phyloP scores from a whole-genome alignment of 1,140 invertebrate species.

The Micrasema minimum region DNA sequence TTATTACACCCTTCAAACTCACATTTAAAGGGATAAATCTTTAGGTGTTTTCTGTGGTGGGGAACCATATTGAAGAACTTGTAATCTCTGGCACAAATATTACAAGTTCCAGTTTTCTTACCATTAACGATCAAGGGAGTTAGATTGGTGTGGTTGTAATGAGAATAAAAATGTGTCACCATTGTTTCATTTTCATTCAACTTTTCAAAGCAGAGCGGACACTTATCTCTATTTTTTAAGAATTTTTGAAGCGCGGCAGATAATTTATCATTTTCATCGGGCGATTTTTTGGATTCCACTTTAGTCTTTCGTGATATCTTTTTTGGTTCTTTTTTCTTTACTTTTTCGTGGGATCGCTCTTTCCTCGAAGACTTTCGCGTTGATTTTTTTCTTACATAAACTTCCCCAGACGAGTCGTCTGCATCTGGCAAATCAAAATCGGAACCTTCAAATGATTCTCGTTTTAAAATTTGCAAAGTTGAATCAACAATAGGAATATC shows the following conservation, averaged over 20 bases:
- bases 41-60: slow-evolving; percentile 49
- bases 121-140: slow-evolving; percentile 48
- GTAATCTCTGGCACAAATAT: slow-evolving; percentile 43
- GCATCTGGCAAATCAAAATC: slow-evolving; percentile 17
- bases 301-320: slow-evolving; percentile 28
- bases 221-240: slow-evolving; percentile 46
- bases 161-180: slow-evolving; percentile 53
- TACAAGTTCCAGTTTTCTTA: slow-evolving; percentile 45
- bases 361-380: slow-evolving; percentile 23
- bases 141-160: slow-evolving; percentile 39
- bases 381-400: not conserved
- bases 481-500: slow-evolving; percentile 10
- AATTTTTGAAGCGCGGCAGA: slow-evolving; percentile 44
- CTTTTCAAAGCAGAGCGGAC: slow-evolving; percentile 57
- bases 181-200: slow-evolving; percentile 57
- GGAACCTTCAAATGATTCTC: slow-evolving; percentile 2
- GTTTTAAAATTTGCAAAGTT: slow-evolving; percentile 3
- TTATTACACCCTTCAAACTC: slow-evolving; percentile 44
- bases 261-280: slow-evolving; percentile 42
- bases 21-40: slow-evolving; percentile 51
- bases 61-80: slow-evolving; percentile 47
- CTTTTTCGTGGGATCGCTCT: slow-evolving; percentile 14
- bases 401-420: slow-evolving; percentile 21
- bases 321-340: slow-evolving; percentile 5
- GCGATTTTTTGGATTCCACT: slow-evolving; percentile 26